Base-by-base conservation (phyloP, 2,797 vertebrate species). In the Argyrosomus regius region DNA sequence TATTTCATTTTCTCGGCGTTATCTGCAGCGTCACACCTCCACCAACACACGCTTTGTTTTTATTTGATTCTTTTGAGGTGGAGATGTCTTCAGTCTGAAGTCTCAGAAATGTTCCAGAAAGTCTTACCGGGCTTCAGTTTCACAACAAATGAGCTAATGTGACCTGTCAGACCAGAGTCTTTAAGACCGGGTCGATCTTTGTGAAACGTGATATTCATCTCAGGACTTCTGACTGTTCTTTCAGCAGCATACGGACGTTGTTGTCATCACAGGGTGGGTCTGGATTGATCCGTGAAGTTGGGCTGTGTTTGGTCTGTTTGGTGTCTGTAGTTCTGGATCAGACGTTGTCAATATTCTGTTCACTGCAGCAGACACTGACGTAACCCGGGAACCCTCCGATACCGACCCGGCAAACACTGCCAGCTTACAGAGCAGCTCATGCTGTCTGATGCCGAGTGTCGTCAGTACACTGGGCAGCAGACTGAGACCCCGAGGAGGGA, bases 401-500 rank as follows among this genome's bases (percentile, higher is more conserved):
- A 41, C 35, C 45, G 26, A 28, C 14, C 26, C 49, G 65, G 72
- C 60, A 64, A 69, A 73, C 69, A 18, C 24, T 53, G 53, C 56
- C 8, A 9, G 28, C 53, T 68, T 53, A 20, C 49, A 67, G 22
- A 80, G 41, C 62, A 46, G 66, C 43, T 43, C 50, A 20, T 46
- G 58, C 39, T 74, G 75, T 63, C 74, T 72, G 52, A 54, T 70
- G 12, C 72, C 65, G 20, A 75, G 71, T 66, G 68, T 56, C 46
- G 28, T 81, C 81, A 72, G 50, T 58, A 52, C 59, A 46, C 43
- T 54, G 67, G 45, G 56, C 60, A 74, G 73, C 18, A 41, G 57
- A 81, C 43, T 64, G 56, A 35, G 24, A 85, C 63, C 75, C 77
- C 3, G 31, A 72, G 69, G 81, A 73, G 60, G 79, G 81, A 75